phyloP scores from a whole-genome alignment of 2,797 vertebrate species.

The Enteromius argenteus region DNA sequence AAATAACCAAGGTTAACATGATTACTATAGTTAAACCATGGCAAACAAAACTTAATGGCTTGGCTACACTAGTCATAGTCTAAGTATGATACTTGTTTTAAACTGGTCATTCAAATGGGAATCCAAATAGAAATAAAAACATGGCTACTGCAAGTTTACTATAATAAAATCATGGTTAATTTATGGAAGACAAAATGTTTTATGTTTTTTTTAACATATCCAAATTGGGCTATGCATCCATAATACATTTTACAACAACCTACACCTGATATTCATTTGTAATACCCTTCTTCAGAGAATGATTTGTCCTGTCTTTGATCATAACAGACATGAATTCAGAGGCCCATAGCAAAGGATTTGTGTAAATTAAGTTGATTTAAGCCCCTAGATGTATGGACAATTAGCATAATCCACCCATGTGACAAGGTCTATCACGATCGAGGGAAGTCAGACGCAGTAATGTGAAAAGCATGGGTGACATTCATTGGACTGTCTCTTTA shows the following conservation, averaged over 20 bases:
- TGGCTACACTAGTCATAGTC: no score
- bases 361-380: constrained; percentile 55
- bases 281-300: constrained; percentile 13
- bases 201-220: background rate
- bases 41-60: no score
- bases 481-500: constrained; percentile 68
- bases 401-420: constrained; percentile 59
- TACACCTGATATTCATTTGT: constrained; percentile 1
- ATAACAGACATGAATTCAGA: constrained; percentile 40
- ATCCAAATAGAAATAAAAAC: no score
- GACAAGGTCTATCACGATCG: constrained; percentile 28
- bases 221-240: background rate
- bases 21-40: no score
- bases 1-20: no score
- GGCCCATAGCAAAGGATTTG: constrained; percentile 39
- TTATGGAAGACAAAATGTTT: no score
- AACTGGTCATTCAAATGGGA: no score
- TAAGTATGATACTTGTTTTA: no score
- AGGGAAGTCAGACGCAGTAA: constrained; percentile 53
- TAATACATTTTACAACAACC: background rate
- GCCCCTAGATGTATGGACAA: constrained; percentile 51
- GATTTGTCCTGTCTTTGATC: constrained; percentile 48
- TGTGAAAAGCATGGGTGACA: constrained; percentile 50
- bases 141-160: no score
- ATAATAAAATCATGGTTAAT: no score